A percentile compares a stretch with the other conserved stretches of the same genome.
phyloP scores from a whole-genome alignment of 1,140 invertebrate genomes.

The Drosophila pseudoobscura region DNA sequence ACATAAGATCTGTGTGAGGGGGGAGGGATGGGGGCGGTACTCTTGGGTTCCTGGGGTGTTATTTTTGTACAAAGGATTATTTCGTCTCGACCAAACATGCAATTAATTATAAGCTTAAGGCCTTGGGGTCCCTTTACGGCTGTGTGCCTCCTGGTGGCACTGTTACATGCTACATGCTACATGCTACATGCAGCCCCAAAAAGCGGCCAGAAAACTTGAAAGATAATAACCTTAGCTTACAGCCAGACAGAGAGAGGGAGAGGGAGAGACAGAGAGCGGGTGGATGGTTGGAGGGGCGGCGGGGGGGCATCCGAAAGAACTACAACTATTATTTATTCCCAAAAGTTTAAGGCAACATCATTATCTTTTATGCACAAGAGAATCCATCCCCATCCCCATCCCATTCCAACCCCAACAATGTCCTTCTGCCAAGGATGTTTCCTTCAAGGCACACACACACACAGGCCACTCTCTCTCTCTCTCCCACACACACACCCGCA shows the following conservation, averaged over 20 bases:
- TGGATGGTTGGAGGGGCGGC: too few species aligned
- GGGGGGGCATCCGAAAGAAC: constrained; percentile 19
- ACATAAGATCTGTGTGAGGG: constrained; percentile 47
- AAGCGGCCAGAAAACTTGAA: constrained; percentile 71
- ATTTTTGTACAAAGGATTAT: constrained; percentile 83
- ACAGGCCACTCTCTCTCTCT: constrained; percentile 47
- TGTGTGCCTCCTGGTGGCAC: constrained; percentile 60
- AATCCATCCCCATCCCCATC: constrained; percentile 14
- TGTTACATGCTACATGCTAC: constrained; percentile 68
- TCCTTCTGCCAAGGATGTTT: constrained; percentile 18
- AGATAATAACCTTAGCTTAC: constrained; percentile 82
- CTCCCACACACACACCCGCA: constrained; percentile 53
- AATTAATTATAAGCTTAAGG: constrained; percentile 84
- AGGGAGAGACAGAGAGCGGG: background rate
- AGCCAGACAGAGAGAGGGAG: constrained; percentile 51
- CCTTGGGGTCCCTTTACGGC: constrained; percentile 79
- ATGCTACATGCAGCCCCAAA: constrained; percentile 28
- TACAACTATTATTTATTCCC: constrained; percentile 82
- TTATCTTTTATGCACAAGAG: constrained; percentile 79
- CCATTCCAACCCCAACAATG: too few species aligned
- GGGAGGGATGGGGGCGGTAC: background rate
- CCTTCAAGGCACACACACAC: constrained; percentile 65
- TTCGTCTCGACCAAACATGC: constrained; percentile 83
- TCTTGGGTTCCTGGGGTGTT: constrained; percentile 31
- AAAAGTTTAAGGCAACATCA: constrained; percentile 83